Evolutionary conservation across 2,888 invertebrate species (phyloP), one percentile per base, ranked within the genome.

Genomic region (Protophormia terraenovae): DNA sequence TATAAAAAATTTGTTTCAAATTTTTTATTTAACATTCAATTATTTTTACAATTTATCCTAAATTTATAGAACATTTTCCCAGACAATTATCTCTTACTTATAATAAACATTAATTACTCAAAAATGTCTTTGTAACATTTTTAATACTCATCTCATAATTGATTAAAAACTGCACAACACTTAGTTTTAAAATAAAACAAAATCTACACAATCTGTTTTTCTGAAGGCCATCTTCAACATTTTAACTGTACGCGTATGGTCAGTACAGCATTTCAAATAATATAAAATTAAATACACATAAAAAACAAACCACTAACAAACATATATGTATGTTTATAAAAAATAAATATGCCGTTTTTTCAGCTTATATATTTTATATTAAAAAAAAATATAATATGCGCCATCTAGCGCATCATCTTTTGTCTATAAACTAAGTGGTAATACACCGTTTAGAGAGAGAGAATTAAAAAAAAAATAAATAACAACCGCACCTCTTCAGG

Each of bases 201-300:
- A 35, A 75, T 35, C 24, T 6, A 47, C 35, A 66, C 66, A 47
- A 50, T 71, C 24, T 72, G 58, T 45, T 53, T 24, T 38, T 53
- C 29, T 64, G 82, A 83, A 83, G 82, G 82, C 82, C 76, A 76
- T 83, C 71, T 77, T 72, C 38, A 58, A 71, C 47, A 72, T 72
- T 72, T 83, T 45, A 72, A 47, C 71, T 71, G 32, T 72, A 77
- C 76, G 76, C 71, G 45, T 83, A 83, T 83, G 82, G 82, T 71
- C 76, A 77, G 76, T 83, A 58, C 82, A 83, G 71, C 82, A 82
- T 82, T 82, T 77, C n/a, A 77, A 47, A 77, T 47, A 12, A 55
- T 38, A 55, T 47, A 45, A 3, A 22, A n/a, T n/a, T n/a, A 45
- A 50, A 50, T 10, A 50, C 22, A 6, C 38, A 38, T 10, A 38